Conservation (phyloP, 2,888 invertebrate genomes). For the Merodon equestris region DNA sequence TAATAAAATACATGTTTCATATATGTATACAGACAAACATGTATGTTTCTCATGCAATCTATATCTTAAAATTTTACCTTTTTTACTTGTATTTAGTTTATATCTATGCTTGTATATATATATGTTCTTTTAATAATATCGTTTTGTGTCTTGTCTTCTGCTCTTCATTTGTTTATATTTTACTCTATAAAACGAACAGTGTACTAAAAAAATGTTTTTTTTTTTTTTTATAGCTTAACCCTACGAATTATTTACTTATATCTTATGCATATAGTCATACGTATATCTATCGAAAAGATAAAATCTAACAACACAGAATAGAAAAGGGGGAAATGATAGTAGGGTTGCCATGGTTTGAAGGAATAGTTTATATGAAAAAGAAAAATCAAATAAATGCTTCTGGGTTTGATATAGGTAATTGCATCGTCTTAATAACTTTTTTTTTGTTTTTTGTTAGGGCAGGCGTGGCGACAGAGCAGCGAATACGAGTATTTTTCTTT, state of each 20-base stretch:
- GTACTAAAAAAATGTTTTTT: slow-evolving; percentile 47
- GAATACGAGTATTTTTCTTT: slow-evolving; percentile 58
- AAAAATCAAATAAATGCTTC: slow-evolving; percentile 51
- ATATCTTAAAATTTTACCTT: slow-evolving; percentile 10
- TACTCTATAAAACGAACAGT: slow-evolving; percentile 60
- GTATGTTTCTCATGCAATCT: slow-evolving; percentile 20
- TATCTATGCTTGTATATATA: slow-evolving; percentile 1
- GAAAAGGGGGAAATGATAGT: no score
- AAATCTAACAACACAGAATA: slow-evolving; percentile 23
- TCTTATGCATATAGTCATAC: slow-evolving; percentile 10
- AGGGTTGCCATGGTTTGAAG: slow-evolving; percentile 11
- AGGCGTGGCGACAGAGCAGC: slow-evolving; percentile 56
- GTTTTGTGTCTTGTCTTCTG: no score
- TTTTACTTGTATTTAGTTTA: slow-evolving; percentile 25
- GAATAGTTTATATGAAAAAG: slow-evolving; percentile 10
- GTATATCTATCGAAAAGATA: slow-evolving; percentile 21
- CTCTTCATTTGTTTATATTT: slow-evolving; percentile 33
- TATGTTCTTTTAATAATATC: slow-evolving; percentile 36
- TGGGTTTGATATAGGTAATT: slow-evolving; percentile 27
- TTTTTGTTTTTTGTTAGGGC: slow-evolving; percentile 5
- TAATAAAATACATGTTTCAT: slow-evolving; percentile 15
- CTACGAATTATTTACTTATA: slow-evolving; percentile 36
- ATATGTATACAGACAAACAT: background rate
- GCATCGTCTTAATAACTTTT: slow-evolving; percentile 12
- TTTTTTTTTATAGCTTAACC: slow-evolving; percentile 19